Percentiles rank a stretch among this genome's conserved stretches.
These are phyloP conservation scores for Pogona vitticeps DNA, from an alignment of 2,113 vertebrate species.

Conservation along the genomic window DNA sequence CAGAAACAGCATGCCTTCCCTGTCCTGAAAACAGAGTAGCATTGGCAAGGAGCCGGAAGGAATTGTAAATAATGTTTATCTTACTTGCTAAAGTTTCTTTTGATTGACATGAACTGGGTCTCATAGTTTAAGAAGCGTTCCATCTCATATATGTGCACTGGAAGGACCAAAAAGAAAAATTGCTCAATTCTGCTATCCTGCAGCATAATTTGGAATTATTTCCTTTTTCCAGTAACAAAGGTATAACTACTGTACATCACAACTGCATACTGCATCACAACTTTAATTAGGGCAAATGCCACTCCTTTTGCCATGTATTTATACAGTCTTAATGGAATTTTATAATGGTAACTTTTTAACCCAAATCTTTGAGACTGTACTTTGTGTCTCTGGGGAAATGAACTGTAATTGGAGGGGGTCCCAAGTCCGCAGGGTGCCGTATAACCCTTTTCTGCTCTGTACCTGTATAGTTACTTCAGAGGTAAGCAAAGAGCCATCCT, in stretches of 20 bases:
- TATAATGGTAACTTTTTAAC: too few relatives aligned
- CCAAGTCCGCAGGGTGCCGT: too few relatives aligned
- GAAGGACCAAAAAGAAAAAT: not conserved
- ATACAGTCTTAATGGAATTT: too few relatives aligned
- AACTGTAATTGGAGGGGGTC: too few relatives aligned
- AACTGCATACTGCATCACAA: too few relatives aligned
- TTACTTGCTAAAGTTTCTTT: not conserved
- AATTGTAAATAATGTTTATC: not conserved
- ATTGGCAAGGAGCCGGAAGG: not conserved
- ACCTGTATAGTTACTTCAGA: too few relatives aligned
- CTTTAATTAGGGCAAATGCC: too few relatives aligned
- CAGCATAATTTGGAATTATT: not conserved
- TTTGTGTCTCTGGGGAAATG: too few relatives aligned
- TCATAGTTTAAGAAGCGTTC: not conserved
- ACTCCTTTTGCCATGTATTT: too few relatives aligned
- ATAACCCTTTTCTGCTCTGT: too few relatives aligned
- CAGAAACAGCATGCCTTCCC: not conserved
- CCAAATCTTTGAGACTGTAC: too few relatives aligned
- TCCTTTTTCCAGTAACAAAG: not conserved
- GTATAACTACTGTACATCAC: not conserved
- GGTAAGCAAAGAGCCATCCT: too few relatives aligned
- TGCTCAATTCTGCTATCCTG: not conserved
- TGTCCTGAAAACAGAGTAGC: not conserved
- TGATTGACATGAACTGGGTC: conserved; percentile 7
- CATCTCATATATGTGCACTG: not conserved